Percentiles rank a stretch among this genome's conserved stretches.
These are phyloP conservation scores for Acanthis flammea DNA, from an alignment of 2,797 vertebrate genomes.

Conservation along the genomic window DNA sequence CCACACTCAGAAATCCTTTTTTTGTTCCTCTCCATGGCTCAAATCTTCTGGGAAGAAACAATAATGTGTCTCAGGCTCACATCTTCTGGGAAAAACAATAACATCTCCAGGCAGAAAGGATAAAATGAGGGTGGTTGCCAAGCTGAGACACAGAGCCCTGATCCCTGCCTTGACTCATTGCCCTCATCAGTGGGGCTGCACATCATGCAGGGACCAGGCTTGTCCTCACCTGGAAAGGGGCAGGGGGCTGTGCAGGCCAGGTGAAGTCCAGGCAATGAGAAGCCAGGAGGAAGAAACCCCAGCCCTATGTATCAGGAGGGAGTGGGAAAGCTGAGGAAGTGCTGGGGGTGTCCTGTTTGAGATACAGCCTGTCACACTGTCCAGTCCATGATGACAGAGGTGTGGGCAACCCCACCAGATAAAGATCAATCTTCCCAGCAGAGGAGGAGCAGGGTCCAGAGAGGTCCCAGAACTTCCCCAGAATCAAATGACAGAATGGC, in stretches of 20 bases:
- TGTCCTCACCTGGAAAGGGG: background rate
- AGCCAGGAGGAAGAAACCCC: background rate
- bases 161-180: background rate
- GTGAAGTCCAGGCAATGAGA: background rate
- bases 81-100: background rate
- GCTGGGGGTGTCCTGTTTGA: background rate
- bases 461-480: background rate
- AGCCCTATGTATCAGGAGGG: background rate
- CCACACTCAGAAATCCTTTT: background rate
- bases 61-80: background rate
- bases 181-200: background rate
- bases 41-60: background rate
- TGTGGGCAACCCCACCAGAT: background rate
- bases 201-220: background rate
- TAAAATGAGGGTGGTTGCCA: background rate
- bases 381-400: fast-evolving
- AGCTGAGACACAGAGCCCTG: background rate
- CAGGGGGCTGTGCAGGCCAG: background rate
- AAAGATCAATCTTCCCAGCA: background rate
- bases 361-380: background rate
- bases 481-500: background rate
- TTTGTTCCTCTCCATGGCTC: background rate
- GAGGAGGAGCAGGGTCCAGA: background rate
- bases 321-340: background rate
- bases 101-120: background rate